phyloP scores from a whole-genome alignment of 2,113 vertebrate species.

The Xiphias gladius region DNA sequence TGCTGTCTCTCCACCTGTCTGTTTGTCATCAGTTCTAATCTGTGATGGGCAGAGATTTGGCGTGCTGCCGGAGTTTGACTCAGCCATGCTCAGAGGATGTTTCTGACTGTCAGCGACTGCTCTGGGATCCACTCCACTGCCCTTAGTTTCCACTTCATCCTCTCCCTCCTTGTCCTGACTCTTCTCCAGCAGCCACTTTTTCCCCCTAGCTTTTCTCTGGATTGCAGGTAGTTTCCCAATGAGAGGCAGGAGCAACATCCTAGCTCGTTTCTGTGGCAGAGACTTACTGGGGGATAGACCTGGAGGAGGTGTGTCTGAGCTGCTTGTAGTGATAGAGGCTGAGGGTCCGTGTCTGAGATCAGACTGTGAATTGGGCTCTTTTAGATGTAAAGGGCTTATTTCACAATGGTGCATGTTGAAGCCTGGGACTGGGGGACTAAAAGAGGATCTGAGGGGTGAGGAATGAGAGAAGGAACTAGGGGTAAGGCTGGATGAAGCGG shows the following conservation, averaged over 20 bases:
- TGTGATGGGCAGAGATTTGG: constrained; percentile 73
- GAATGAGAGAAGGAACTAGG: constrained; percentile 32
- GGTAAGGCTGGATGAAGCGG: constrained; percentile 35
- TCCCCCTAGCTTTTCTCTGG: constrained; percentile 76
- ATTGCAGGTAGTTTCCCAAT: constrained; percentile 84
- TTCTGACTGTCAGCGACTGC: constrained; percentile 35
- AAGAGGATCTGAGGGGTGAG: constrained; percentile 29
- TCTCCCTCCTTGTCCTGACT: constrained; percentile 66
- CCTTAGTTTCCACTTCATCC: constrained; percentile 32
- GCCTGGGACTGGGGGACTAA: not conserved
- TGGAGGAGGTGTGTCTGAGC: constrained; percentile 30
- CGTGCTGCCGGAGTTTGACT: constrained; percentile 81
- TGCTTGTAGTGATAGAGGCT: constrained; percentile 11
- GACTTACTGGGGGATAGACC: constrained; percentile 37
- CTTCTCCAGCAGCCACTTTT: constrained; percentile 68
- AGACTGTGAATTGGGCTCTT: constrained; percentile 33
- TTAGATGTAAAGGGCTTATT: constrained; percentile 26
- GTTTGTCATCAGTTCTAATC: constrained; percentile 81
- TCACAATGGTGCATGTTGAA: constrained; percentile 24
- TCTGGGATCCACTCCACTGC: constrained; percentile 8
- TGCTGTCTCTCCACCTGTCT: constrained; percentile 81
- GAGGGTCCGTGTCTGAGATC: constrained; percentile 6
- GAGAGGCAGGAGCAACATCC: constrained; percentile 78
- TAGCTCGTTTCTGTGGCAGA: constrained; percentile 62
- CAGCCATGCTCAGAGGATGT: constrained; percentile 81